Percentiles rank a stretch among this genome's conserved stretches.
Evolutionary conservation across 2,797 vertebrate species (phyloP).

Genomic region (Pelochelys cantorii): DNA sequence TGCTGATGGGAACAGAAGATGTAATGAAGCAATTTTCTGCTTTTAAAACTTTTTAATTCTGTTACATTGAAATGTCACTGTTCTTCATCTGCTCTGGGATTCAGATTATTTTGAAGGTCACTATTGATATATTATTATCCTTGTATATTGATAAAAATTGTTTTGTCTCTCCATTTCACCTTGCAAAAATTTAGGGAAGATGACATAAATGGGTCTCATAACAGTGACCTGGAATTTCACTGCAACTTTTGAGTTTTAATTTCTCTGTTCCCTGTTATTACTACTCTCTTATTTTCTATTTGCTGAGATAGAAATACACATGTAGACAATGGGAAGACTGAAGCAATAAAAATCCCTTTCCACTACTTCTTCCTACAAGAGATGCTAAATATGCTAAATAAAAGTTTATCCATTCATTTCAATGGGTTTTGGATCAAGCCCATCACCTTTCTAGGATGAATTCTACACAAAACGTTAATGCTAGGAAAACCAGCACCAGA

Average conservation of each 20-base stretch:
- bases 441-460: background rate
- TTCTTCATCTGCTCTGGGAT: background rate
- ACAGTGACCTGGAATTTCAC: background rate
- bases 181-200: background rate
- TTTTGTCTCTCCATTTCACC: background rate
- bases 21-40: background rate
- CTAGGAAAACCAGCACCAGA: background rate
- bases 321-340: background rate
- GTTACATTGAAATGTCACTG: background rate
- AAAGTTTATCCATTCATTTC: background rate
- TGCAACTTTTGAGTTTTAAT: background rate
- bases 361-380: accelerated
- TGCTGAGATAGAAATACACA: background rate
- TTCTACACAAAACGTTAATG: background rate
- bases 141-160: background rate
- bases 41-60: too few relatives aligned
- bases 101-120: background rate
- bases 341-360: background rate
- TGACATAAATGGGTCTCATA: background rate
- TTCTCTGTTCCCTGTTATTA: background rate
- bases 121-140: background rate
- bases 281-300: background rate
- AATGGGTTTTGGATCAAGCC: background rate
- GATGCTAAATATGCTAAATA: background rate
- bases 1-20: background rate